Evolutionary conservation across 2,797 vertebrate species (phyloP), one percentile per base, ranked within the genome.

Genomic region (Phrynocephalus forsythii): DNA sequence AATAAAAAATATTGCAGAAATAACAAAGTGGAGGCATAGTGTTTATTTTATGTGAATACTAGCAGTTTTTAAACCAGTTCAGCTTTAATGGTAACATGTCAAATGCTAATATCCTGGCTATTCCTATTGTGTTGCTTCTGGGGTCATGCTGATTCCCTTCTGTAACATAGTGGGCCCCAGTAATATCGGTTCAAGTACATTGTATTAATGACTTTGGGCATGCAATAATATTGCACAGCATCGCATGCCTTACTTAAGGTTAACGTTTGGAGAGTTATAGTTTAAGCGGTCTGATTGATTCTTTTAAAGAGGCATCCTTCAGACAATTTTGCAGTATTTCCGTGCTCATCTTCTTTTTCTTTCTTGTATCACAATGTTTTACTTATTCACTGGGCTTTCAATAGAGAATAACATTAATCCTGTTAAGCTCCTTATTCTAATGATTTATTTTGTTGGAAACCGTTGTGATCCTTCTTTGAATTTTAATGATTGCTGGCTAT

Each of bases 381-480:
- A 96, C 96, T 97, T 96, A 96, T 96, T 97, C 95, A 94, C 96
- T 94, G 95, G 96, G 97, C 97, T 97, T 97, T 97, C 97, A 97
- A 97, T 96, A 96, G 96, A 97, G 95, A 97, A 97, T 97, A 96
- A 94, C 97, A 97, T 97, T 98, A 98, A 98, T 98, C 97, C 97
- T 97, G 97, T 97, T 97, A 98, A 98, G 97, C 97, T 97, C 95
- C 97, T 98, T 97, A 96, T 97, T 97, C 96, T 98, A 98, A 98
- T 98, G 97, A 98, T 98, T 97, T 98, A 98, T 98, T 98, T 98
- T 97, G 97, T 96, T 96, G 96, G 97, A 97, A 97, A 97, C 96
- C 95, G 83, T 97, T 97, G 97, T 97, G 97, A 97, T 97, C 97
- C 95, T 97, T 94, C 96, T 98, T 97, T 98, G 97, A 98, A 98